A percentile compares a stretch with the other conserved stretches of the same genome.
phyloP scores from a whole-genome alignment of 2,888 invertebrate genomes.

The Tetrapedia diversipes region DNA sequence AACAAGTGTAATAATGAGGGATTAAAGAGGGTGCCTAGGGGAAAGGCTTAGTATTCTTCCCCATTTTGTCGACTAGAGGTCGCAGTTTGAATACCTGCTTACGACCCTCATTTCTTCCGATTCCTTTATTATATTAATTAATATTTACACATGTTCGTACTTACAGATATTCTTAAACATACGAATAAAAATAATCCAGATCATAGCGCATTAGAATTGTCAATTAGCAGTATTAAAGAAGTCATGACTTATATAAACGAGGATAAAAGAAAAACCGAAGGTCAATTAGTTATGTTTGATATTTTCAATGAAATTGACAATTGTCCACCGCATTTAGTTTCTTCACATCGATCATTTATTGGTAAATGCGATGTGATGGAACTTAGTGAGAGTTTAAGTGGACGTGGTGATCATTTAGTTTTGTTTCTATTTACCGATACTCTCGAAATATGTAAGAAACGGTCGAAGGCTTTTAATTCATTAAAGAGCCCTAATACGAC shows the following conservation, averaged over 20 bases:
- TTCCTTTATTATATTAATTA: not conserved
- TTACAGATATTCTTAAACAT: slow-evolving; percentile 95
- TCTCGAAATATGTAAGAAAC: slow-evolving; percentile 94
- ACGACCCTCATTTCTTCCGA: too few species aligned
- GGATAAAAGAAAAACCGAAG: slow-evolving; percentile 98
- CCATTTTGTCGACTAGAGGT: too few species aligned
- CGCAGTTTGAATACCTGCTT: too few species aligned
- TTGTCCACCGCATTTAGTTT: slow-evolving; percentile 96
- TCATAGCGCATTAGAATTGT: slow-evolving; percentile 91
- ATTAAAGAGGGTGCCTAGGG: too few species aligned
- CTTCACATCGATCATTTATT: slow-evolving; percentile 95
- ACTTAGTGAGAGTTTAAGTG: slow-evolving; percentile 91
- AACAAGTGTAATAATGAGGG: too few species aligned
- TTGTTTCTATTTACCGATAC: slow-evolving; percentile 97
- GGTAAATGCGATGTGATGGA: slow-evolving; percentile 95
- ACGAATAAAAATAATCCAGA: slow-evolving; percentile 95
- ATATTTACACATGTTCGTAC: not conserved
- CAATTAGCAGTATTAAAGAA: slow-evolving; percentile 94
- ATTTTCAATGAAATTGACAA: slow-evolving; percentile 99
- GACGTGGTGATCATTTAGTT: slow-evolving; percentile 93
- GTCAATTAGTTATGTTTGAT: slow-evolving; percentile 97
- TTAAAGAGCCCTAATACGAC: slow-evolving; percentile 88
- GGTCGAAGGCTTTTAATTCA: slow-evolving; percentile 90
- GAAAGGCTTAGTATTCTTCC: too few species aligned
- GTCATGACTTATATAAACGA: slow-evolving; percentile 99